Conservation (phyloP, 2,113 vertebrate species). For the Phalacrocorax carbo region DNA sequence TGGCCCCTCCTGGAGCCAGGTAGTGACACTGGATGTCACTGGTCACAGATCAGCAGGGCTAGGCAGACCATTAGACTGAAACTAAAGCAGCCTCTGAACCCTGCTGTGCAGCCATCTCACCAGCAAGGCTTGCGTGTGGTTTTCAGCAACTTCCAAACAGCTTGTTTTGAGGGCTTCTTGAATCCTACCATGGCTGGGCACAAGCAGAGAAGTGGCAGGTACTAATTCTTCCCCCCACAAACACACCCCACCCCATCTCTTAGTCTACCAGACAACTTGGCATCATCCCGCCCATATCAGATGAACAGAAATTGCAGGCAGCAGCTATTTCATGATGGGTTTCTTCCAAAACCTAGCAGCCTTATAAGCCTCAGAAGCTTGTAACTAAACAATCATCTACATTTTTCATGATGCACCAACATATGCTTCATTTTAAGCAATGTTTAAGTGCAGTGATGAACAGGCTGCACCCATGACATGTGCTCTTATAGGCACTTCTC, state of each 20-base stretch:
- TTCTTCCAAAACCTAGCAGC: background rate
- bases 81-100: background rate
- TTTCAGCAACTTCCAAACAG: background rate
- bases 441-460: background rate
- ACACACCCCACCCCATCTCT: background rate
- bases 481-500: background rate
- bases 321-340: background rate
- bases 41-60: background rate
- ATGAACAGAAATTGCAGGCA: background rate
- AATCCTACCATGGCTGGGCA: background rate
- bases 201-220: background rate
- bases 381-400: background rate
- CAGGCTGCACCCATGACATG: background rate
- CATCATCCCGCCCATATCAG: background rate
- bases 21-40: background rate
- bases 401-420: background rate
- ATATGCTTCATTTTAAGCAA: background rate
- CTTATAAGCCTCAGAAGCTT: background rate
- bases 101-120: background rate
- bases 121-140: background rate
- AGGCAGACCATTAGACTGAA: background rate
- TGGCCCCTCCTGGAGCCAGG: background rate
- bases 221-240: background rate
- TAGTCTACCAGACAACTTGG: background rate
- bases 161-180: background rate